Conservation (phyloP, 2,113 vertebrate genomes). For the Noctilio leporinus region DNA sequence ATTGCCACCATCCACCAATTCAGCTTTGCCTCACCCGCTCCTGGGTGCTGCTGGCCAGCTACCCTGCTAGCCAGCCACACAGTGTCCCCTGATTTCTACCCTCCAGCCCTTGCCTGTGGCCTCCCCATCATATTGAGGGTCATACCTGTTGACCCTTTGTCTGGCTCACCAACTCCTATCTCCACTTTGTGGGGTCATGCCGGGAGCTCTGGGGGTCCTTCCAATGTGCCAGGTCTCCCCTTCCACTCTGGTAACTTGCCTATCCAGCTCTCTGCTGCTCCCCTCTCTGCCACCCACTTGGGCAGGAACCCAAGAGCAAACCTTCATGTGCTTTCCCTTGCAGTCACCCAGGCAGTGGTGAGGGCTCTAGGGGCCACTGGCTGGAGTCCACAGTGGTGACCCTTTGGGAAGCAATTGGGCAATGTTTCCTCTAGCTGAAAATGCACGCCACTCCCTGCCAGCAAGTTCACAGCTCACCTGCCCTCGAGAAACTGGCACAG, state of each 20-base stretch:
- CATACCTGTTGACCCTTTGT: not conserved
- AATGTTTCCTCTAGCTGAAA: not conserved
- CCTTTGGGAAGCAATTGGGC: not conserved
- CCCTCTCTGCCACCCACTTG: not conserved
- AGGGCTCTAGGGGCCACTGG: not conserved
- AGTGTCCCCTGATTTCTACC: not conserved
- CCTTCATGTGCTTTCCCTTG: not conserved
- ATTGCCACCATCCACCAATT: not conserved
- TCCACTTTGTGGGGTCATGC: not conserved
- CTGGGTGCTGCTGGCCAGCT: not conserved
- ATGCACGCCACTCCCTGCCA: accelerated
- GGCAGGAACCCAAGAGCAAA: not conserved
- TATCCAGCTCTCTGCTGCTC: not conserved
- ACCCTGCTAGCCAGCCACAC: not conserved
- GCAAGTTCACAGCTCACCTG: not conserved
- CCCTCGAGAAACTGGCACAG: not conserved
- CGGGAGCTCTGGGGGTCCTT: not conserved
- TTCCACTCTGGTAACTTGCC: not conserved
- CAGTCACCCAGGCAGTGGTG: not conserved
- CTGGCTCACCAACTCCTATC: not conserved
- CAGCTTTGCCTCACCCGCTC: not conserved
- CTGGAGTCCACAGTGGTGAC: not conserved
- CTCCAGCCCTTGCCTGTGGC: not conserved
- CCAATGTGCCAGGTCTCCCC: not conserved
- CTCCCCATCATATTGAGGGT: not conserved